These are phyloP conservation scores for Neoniphon sammara DNA, from an alignment of 2,797 vertebrate species.

Conservation along the genomic window DNA sequence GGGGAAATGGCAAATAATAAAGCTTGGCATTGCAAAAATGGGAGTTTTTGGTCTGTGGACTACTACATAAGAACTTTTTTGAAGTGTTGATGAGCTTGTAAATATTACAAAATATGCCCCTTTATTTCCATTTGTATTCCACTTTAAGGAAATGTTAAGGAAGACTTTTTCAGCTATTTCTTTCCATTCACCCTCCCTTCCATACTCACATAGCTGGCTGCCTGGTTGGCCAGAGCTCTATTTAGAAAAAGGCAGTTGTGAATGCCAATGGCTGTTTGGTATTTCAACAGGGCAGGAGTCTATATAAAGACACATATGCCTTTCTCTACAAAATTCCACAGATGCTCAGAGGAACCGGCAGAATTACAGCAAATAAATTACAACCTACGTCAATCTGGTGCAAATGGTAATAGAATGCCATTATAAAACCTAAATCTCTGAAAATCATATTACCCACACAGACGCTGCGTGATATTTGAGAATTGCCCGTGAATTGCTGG, in stretches of 20 bases:
- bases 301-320: constrained; percentile 70
- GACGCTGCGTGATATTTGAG: background rate
- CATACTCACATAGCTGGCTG: constrained; percentile 47
- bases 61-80: background rate
- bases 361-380: constrained; percentile 41
- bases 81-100: background rate
- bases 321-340: constrained; percentile 72
- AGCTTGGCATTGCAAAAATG: background rate
- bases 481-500: background rate
- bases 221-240: constrained; percentile 64
- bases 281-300: constrained; percentile 65
- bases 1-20: constrained; percentile 12
- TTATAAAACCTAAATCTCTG: background rate
- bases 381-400: constrained; percentile 13
- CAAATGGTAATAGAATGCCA: background rate
- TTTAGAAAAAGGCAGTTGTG: constrained; percentile 78
- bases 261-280: constrained; percentile 70
- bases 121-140: background rate
- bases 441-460: background rate
- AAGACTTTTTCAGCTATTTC: background rate
- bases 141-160: constrained; percentile 11
- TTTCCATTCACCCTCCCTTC: background rate
- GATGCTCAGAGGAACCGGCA: constrained; percentile 53
- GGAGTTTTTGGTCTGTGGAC: no score
- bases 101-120: background rate